These are phyloP conservation scores for Ptiloglossa arizonensis DNA, from an alignment of 1,140 invertebrate species.

Conservation along the genomic window DNA sequence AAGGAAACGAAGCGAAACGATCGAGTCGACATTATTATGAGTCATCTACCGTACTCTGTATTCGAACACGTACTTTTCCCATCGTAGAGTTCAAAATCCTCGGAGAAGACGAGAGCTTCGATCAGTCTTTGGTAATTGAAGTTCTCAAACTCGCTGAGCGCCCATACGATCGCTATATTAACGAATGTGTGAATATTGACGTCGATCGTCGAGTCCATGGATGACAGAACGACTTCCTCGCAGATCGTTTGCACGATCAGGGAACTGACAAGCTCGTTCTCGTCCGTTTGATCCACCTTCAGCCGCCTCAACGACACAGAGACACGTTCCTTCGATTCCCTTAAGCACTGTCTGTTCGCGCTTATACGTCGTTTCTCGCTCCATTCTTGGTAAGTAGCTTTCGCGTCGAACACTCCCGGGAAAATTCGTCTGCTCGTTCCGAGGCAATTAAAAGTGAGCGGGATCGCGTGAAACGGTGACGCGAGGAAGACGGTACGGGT, in stretches of 20 bases:
- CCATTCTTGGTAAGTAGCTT: slow-evolving; percentile 7
- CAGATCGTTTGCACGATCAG: slow-evolving; percentile 40
- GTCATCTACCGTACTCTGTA: not conserved
- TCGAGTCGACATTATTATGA: too few relatives aligned
- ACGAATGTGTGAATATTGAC: slow-evolving; percentile 41
- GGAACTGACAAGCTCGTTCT: slow-evolving; percentile 14
- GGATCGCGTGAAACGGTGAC: too few relatives aligned
- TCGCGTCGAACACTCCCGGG: slow-evolving; percentile 34
- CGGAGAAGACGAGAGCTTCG: not conserved
- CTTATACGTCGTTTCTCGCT: not conserved
- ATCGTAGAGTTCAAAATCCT: not conserved
- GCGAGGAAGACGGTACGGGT: too few relatives aligned
- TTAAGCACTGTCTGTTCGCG: slow-evolving; percentile 9
- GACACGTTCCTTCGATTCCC: slow-evolving; percentile 42
- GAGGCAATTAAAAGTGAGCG: not conserved
- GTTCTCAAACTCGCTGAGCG: slow-evolving; percentile 34
- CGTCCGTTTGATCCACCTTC: not conserved
- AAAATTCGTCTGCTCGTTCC: slow-evolving; percentile 23
- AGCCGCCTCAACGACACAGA: slow-evolving; percentile 26
- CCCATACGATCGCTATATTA: slow-evolving; percentile 38
- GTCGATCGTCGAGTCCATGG: slow-evolving; percentile 7
- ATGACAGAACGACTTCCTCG: slow-evolving; percentile 43
- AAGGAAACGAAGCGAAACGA: not conserved
- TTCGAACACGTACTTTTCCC: not conserved
- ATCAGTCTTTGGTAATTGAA: not conserved